Base-by-base conservation (phyloP, 2,888 invertebrate species). In the Vanessa cardui region DNA sequence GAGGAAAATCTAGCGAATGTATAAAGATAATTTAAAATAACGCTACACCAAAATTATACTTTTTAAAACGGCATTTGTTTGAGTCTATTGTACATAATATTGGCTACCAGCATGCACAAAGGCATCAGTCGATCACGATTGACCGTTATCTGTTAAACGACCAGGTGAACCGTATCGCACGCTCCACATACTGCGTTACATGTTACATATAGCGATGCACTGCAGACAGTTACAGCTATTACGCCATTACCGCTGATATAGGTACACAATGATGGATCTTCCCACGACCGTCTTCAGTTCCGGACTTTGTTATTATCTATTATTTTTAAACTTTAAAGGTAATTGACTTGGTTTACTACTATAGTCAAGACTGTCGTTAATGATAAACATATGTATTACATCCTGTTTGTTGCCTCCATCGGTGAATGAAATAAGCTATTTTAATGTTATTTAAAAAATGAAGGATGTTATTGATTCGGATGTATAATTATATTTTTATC, bases 101-200 rank as follows among this genome's bases (percentile, higher is more conserved):
- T 15, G 33, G 21, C 58, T 39, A 33, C 16, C 52, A 20, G 39
- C 12, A 39, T n/a, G 31, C n/a, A 65, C 46, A 65, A 59, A 45
- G 44, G 21, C 31, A 46, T 46, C 4, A 33, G 61, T 61, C 56
- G 62, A 58, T 62, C 21, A n/a, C 46, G 45, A 44, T 59, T 26
- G 62, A 62, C 64, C 68, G 64, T 65, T 66, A 66, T 58, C 47
- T 62, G 60, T 58, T 62, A 45, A 64, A 56, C 46, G 47, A 12
- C 39, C 54, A 66, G 72, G 68, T 76, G 75, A 75, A 76, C 75
- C 74, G 79, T 81, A 82, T 83, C 81, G 81, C 82, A 83, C 81
- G 85, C 79, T 81, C 82, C 74, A 81, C 77, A 80, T 75, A 72
- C 73, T 59, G 66, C 64, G 21, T 31, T 20, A 45, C 45, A 33